Evolutionary conservation across 2,888 invertebrate genomes (phyloP).

Genomic region (Aplocera efformata): DNA sequence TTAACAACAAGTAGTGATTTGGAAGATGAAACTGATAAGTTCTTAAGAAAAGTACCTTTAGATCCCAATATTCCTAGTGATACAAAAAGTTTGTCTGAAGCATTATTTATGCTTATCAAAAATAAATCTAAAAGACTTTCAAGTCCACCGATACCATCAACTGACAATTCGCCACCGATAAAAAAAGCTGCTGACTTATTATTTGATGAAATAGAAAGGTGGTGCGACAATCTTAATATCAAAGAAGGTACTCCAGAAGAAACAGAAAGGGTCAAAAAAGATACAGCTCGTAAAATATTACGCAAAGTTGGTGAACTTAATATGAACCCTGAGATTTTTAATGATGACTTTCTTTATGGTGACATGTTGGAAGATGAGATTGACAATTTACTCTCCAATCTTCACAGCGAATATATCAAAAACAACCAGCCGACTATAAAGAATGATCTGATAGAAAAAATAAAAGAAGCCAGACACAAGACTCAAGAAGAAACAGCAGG

Average conservation of each 20-base stretch:
- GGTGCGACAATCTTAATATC: slow-evolving; percentile 40
- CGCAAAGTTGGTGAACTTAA: slow-evolving; percentile 47
- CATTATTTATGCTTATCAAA: slow-evolving; percentile 4
- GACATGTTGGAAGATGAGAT: slow-evolving; percentile 45
- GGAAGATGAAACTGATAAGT: slow-evolving; percentile 3
- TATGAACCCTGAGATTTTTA: slow-evolving; percentile 45
- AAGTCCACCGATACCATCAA: not conserved
- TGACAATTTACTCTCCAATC: slow-evolving; percentile 33
- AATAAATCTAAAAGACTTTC: slow-evolving; percentile 4
- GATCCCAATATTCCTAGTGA: slow-evolving; percentile 1
- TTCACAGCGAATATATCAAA: slow-evolving; percentile 21
- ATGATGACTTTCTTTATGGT: slow-evolving; percentile 45
- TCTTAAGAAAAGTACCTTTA: slow-evolving; percentile 9
- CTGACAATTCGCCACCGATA: not conserved
- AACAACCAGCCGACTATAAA: slow-evolving; percentile 30
- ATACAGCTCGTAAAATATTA: slow-evolving; percentile 36
- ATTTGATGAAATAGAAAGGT: slow-evolving; percentile 35
- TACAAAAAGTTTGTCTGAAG: slow-evolving; percentile 6
- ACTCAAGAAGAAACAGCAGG: slow-evolving; percentile 37
- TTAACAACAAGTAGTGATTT: slow-evolving; percentile 1
- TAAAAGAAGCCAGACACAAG: slow-evolving; percentile 36
- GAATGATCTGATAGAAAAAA: slow-evolving; percentile 35
- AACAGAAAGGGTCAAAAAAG: slow-evolving; percentile 27
- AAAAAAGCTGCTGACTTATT: slow-evolving; percentile 35
- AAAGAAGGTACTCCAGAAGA: slow-evolving; percentile 27